These are phyloP conservation scores for Vesta saturnalis DNA, from an alignment of 2,888 invertebrate species.

Conservation along the genomic window DNA sequence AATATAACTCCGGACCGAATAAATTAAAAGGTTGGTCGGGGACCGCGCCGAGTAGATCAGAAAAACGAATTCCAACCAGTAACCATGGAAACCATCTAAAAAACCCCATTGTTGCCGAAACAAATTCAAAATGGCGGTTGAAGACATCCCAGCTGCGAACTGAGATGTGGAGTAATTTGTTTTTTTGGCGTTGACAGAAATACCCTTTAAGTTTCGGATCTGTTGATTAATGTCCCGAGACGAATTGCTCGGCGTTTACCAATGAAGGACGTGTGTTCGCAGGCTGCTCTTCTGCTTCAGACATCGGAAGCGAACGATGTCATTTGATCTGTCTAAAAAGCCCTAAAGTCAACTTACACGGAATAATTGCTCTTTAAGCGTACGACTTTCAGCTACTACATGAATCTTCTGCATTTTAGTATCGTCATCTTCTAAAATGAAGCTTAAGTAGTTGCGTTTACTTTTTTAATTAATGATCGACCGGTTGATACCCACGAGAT, in stretches of 20 bases:
- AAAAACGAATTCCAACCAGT: conserved; percentile 57
- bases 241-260: conserved; percentile 55
- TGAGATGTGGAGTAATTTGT: conserved; percentile 58
- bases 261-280: conserved; percentile 52
- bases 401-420: conserved; percentile 15
- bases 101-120: conserved; percentile 59
- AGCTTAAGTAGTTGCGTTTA: not conserved
- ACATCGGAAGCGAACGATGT: conserved; percentile 42
- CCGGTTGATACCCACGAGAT: not conserved
- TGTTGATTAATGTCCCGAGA: conserved; percentile 58
- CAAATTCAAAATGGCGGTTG: conserved; percentile 60
- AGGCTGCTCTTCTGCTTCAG: conserved; percentile 38
- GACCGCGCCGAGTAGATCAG: conserved; percentile 49
- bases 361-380: conserved; percentile 23
- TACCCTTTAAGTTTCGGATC: conserved; percentile 56
- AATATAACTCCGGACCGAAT: conserved; percentile 55
- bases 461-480: conserved; percentile 10
- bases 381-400: conserved; percentile 15
- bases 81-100: conserved; percentile 55
- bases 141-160: conserved; percentile 54
- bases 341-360: conserved; percentile 23
- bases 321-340: conserved; percentile 37
- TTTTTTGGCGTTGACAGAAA: conserved; percentile 58
- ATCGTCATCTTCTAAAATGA: conserved; percentile 9
- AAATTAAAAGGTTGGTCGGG: conserved; percentile 54